Evolutionary conservation across 2,797 vertebrate genomes (phyloP).

Genomic region (Oreochromis mossambicus): DNA sequence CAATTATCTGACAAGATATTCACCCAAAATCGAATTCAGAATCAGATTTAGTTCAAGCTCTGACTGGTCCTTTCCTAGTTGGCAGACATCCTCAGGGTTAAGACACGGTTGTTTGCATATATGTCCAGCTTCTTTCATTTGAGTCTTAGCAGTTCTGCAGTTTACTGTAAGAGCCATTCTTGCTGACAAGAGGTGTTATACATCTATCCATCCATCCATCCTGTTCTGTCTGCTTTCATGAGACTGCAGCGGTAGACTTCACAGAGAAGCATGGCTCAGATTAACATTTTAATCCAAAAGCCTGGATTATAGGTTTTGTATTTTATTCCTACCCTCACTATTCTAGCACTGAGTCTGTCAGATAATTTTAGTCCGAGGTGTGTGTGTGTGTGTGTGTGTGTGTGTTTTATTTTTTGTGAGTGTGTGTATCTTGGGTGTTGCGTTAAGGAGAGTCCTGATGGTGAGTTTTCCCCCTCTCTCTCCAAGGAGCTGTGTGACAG

Average conservation of each 20-base stretch:
- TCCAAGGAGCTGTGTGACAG: conserved; percentile 13
- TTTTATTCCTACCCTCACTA: conserved; percentile 68
- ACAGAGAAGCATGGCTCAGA: conserved; percentile 69
- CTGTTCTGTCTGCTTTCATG: conserved; percentile 38
- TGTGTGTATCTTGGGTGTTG: not conserved
- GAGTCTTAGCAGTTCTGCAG: not conserved
- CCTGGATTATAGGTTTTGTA: conserved; percentile 75
- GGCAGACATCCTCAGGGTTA: not conserved
- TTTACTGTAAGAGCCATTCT: not conserved
- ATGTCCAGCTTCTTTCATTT: not conserved
- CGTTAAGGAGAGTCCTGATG: conserved; percentile 10
- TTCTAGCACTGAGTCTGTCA: conserved; percentile 38
- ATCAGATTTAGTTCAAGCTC: not conserved
- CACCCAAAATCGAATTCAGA: not conserved
- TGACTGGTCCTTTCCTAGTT: not conserved
- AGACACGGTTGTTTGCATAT: not conserved
- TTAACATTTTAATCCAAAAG: conserved; percentile 78
- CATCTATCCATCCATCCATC: not conserved
- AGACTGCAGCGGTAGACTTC: conserved; percentile 56
- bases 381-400: conserved; percentile 6
- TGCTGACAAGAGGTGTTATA: conserved; percentile 4
- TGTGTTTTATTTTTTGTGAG: not conserved
- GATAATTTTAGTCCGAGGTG: conserved; percentile 42
- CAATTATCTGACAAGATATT: not conserved
- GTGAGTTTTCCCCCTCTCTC: not conserved